phyloP scores from a whole-genome alignment of 2,113 vertebrate genomes.

The Hylia prasina region DNA sequence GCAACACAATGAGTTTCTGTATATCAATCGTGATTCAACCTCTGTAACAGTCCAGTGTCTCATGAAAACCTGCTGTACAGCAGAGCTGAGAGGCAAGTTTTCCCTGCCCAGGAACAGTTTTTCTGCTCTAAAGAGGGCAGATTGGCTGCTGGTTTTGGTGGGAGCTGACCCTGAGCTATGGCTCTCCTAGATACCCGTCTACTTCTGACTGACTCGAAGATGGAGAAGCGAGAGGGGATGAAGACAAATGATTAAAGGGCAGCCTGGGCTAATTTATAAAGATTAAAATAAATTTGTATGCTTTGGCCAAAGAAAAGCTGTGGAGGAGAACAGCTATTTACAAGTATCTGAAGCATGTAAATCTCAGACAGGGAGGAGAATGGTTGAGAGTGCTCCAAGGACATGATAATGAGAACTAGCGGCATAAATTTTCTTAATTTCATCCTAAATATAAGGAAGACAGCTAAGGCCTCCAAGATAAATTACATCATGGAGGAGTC shows the following conservation, averaged over 20 bases:
- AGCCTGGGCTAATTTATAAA: conserved; percentile 36
- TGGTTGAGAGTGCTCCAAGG: conserved; percentile 34
- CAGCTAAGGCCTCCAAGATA: neutral
- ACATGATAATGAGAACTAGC: conserved; percentile 37
- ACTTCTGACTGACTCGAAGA: neutral
- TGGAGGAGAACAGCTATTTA: conserved; percentile 34
- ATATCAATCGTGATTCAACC: neutral
- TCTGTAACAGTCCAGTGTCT: neutral
- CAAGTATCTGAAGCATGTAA: conserved; percentile 47
- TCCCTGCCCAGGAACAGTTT: neutral
- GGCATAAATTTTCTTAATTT: conserved; percentile 59
- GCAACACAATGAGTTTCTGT: neutral
- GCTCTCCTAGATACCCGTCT: neutral
- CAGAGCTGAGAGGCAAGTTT: neutral
- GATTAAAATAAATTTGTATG: conserved; percentile 45
- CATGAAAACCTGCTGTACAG: neutral
- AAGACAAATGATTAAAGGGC: conserved; percentile 16
- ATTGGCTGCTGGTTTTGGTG: neutral
- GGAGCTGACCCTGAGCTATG: neutral
- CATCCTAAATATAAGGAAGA: conserved; percentile 42
- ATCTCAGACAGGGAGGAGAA: conserved; percentile 29
- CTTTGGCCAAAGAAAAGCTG: conserved; percentile 27
- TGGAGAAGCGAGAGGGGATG: neutral
- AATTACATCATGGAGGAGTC: conserved; percentile 3
- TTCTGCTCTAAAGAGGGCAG: neutral